Evolutionary conservation across 1,140 invertebrate species (phyloP), one percentile per base, ranked within the genome.

Genomic region (Cataglyphis hispanica): DNA sequence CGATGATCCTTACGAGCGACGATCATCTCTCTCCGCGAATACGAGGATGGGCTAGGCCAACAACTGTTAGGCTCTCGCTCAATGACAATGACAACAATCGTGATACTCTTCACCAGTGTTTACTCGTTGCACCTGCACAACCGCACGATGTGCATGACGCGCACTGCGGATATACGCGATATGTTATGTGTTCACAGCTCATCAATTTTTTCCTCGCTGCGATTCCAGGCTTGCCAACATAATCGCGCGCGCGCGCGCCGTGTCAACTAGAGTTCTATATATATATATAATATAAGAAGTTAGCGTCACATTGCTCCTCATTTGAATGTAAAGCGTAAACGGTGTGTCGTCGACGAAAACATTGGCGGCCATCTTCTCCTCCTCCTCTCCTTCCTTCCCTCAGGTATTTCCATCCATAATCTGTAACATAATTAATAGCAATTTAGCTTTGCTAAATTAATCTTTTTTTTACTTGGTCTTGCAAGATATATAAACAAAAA

Each of bases 161-260:
- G 75, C 83, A 87, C 86, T 61, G 69, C 87, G 76, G 76, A 84
- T 70, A 88, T 60, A 88, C 75, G 56, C 27, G 40, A 50, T 27
- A 7, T 16, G 22, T 34, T 25, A 25, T 61, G 25, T 43, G 40
- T 31, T 76, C 86, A 75, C 87, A 80, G 81, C 83, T 87, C 86
- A 85, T 86, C 84, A 85, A 89, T 83, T 81, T 89, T 88, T 76
- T 58, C 74, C 72, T 80, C 67, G 61, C 60, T 81, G 43, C 61
- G 83, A 89, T 76, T 58, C 27, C 81, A 88, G 56, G 83, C 22
- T 69, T 16, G 19, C 87, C 87, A 89, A 58, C 63, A 5, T 11
- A 25, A 16, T 8, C 11, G 1, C 4, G 61, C 3, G 43, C 50
- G 31, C 70, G 31, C 56, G 16, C 13, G 22, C 31, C 13, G 22